Base-by-base conservation (phyloP, 2,113 vertebrate species). In the Nyctibius bracteatus region DNA sequence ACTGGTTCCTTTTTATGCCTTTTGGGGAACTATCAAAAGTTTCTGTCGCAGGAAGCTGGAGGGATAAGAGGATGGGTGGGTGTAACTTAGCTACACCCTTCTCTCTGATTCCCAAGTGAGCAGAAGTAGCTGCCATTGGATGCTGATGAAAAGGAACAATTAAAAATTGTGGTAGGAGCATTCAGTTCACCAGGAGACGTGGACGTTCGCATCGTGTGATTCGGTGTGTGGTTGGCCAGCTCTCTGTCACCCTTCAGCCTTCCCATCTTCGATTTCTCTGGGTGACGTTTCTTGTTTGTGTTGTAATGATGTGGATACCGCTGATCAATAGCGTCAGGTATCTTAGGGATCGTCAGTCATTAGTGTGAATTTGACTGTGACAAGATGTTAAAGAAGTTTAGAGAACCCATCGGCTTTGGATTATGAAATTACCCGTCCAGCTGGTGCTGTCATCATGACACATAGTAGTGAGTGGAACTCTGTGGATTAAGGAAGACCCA, bases 11-110 rank as follows among this genome's bases (percentile, higher is more conserved):
- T 86, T 89, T 74, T 83, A 51, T 89, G 73, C 52, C n/a, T 5
- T 96, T 94, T 97, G 92, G 65, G 94, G 96, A 95, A 96, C 96
- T 89, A 44, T 78, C 31, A 79, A 41, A 86, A 47, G 86, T 68
- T 92, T 90, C 24, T 81, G 49, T 81, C 12, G 0, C 86, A 81
- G 90, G 88, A 96, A 94, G 65, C 90, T 89, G 88, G 28, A 90
- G 73, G 90, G 55, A 93, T 95, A 31, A 81, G 65, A 78, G 90
- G 91, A 89, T 92, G 95, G 86, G 83, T 95, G 96, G 83, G 95
- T 94, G 37, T 70, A 90, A 35, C 86, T 95, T 17, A 63, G 88
- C 75, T 81, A 81, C 86, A 75, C 87, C 95, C 95, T 96, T 82
- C 91, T 80, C 93, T 81, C 39, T 57, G 39, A 2, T 23, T 97